Base-by-base conservation (phyloP, 1,140 invertebrate genomes). In the Antheraea mylitta region DNA sequence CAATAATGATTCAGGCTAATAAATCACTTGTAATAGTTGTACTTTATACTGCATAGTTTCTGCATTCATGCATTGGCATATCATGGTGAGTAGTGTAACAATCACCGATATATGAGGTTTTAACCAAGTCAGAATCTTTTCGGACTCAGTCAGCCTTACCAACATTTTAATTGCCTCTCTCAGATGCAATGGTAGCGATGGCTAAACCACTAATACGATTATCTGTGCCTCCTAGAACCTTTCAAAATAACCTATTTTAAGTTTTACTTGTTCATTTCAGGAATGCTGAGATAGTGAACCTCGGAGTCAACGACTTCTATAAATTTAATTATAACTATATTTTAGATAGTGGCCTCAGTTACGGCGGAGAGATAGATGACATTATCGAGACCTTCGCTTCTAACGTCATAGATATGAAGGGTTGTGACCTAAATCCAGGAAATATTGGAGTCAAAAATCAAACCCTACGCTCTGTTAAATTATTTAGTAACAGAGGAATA, bases 241-340 rank as follows among this genome's bases (percentile, higher is more conserved):
- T 42, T 42, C 3, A 42, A 42, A 42, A 11, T 42, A 53, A 53
- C 16, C 6, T 16, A 22, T 61, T 61, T 19, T 61, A 61, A 11
- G 19, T 22, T 19, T 61, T 61, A 7, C 11, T 19, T 6, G 2
- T n/a, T 22, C 18, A 11, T 61, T 61, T 61, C 59, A 61, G 59
- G 13, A 30, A 66, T 16, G 22, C 11, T n/a, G 18, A 22, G 6
- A 36, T 66, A 19, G 36, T 66, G 11, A 19, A 66, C 36, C 18
- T 66, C 3, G 3, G 13, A 13, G 64, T 66, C 4, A 22, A 66
- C 19, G 64, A 66, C 58, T 66, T 66, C 18, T 66, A 66, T 3
- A n/a, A 64, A 18, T 53, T 16, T 18, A 58, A 66, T 58, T 66
- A 58, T 36, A 58, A 58, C 19, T 13, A 58, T 16, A 16, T 58